phyloP scores from a whole-genome alignment of 2,113 vertebrate genomes.

The Hippopotamus amphibius region DNA sequence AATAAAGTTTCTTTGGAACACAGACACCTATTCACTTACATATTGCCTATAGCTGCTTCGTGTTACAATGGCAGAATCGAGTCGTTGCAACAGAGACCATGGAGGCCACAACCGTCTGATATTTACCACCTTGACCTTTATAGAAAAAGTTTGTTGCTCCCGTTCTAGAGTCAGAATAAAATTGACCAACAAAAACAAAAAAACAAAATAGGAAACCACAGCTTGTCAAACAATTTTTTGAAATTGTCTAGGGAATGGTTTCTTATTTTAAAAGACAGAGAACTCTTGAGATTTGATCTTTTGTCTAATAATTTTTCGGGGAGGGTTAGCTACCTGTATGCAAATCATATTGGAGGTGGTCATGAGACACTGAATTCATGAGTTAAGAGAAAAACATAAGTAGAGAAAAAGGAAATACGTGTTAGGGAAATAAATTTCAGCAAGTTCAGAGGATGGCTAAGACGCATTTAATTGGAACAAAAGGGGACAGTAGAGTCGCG shows the following conservation, averaged over 20 bases:
- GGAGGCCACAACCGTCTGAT: background rate
- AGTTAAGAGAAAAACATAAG: background rate
- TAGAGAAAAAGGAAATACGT: background rate
- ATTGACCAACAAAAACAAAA: background rate
- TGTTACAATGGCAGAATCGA: background rate
- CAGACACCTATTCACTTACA: background rate
- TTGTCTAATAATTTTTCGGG: background rate
- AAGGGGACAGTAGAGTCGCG: background rate
- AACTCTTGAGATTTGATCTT: background rate
- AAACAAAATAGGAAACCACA: background rate
- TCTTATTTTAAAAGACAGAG: background rate
- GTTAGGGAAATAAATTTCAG: background rate
- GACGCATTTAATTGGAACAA: background rate
- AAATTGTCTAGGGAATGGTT: background rate
- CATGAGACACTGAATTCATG: background rate
- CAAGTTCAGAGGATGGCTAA: background rate
- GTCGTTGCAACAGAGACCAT: background rate
- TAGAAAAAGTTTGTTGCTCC: background rate
- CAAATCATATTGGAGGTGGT: background rate
- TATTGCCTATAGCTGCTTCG: background rate
- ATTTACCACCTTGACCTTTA: background rate
- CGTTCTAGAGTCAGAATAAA: background rate
- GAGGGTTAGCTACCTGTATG: background rate
- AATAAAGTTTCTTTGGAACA: conserved; percentile 44
- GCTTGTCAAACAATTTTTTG: background rate